These are phyloP conservation scores for Coenonympha glycerion DNA, from an alignment of 2,888 invertebrate species.

Conservation along the genomic window DNA sequence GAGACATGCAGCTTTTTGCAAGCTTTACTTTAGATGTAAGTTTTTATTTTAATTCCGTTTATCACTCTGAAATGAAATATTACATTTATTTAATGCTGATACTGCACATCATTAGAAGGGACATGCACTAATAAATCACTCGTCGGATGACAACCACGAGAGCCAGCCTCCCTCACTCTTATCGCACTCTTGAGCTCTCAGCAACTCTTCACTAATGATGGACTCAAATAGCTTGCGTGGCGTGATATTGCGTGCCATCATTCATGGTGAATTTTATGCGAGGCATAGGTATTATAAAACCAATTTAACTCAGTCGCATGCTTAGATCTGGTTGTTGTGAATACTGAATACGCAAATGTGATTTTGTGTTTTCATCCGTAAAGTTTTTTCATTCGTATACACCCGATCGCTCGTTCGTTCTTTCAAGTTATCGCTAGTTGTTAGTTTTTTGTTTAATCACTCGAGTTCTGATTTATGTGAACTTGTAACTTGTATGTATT, in stretches of 20 bases:
- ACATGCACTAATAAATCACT: conserved; percentile 52
- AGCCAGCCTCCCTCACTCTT: conserved; percentile 46
- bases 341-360: no score
- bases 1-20: no score
- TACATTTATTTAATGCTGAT: conserved; percentile 5
- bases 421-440: no score
- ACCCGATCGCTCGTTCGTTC: no score
- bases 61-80: neutral
- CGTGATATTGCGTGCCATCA: conserved; percentile 34
- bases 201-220: conserved; percentile 57
- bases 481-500: no score
- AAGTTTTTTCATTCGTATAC: no score
- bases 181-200: conserved; percentile 54
- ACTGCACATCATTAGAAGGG: conserved; percentile 29
- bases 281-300: neutral
- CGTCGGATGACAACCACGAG: conserved; percentile 43
- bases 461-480: no score
- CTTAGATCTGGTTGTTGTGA: no score
- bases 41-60: neutral
- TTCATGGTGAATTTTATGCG: neutral
- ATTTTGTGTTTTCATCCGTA: no score
- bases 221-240: conserved; percentile 53
- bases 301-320: no score
- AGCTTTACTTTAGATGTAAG: no score
- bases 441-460: neutral